Percentiles rank a stretch among this genome's conserved stretches.
phyloP scores from a whole-genome alignment of 2,113 vertebrate genomes.

The Zingel zingel region DNA sequence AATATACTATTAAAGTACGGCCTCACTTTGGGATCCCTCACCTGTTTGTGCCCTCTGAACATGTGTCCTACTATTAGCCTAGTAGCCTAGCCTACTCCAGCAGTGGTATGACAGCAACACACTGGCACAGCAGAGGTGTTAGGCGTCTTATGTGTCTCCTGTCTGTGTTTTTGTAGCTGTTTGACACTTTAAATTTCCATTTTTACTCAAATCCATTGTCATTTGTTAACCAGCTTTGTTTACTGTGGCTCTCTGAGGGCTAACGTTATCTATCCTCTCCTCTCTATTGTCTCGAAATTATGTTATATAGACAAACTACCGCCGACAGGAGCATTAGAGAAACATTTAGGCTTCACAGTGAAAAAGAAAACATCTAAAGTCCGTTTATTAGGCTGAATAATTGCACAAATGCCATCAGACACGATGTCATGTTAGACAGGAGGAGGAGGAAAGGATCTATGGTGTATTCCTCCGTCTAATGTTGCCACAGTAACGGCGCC shows the following conservation, averaged over 20 bases:
- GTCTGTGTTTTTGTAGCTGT: background rate
- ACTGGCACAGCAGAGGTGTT: background rate
- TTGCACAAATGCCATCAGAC: conserved; percentile 48
- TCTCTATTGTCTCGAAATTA: background rate
- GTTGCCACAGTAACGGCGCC: conserved; percentile 83
- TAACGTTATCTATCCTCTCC: background rate
- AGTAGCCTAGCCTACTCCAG: no score
- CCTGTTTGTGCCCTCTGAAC: no score
- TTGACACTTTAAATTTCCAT: background rate
- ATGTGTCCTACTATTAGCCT: background rate
- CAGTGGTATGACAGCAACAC: no score
- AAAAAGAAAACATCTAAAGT: background rate
- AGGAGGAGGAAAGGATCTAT: conserved; percentile 48
- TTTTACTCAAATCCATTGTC: background rate
- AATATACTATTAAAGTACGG: no score
- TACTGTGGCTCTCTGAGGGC: background rate
- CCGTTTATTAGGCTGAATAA: conserved; percentile 34
- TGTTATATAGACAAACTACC: background rate
- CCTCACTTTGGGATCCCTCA: no score
- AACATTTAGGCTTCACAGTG: background rate
- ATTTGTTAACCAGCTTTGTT: background rate
- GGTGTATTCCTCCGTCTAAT: conserved; percentile 70
- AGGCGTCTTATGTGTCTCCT: background rate
- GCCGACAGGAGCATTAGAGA: conserved; percentile 17
- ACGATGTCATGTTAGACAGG: conserved; percentile 42